Conservation (phyloP, 2,888 invertebrate genomes). For the Lissonota sp. region DNA sequence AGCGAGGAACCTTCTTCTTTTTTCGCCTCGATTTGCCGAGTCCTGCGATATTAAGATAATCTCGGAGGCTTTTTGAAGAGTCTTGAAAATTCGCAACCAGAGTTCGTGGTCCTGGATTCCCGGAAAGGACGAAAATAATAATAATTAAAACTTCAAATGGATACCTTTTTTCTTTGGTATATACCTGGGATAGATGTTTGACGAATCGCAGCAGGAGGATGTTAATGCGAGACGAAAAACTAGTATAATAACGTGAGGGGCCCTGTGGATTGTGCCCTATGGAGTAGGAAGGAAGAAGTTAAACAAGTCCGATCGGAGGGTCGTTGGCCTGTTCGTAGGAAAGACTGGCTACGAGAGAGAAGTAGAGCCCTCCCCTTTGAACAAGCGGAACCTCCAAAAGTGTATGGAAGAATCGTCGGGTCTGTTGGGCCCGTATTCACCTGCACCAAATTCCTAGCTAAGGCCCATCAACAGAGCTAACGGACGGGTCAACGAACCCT, state of each 20-base stretch:
- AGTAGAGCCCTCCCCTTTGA: conserved; percentile 66
- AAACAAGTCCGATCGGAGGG: conserved; percentile 59
- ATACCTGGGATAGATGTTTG: too few species aligned
- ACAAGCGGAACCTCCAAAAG: conserved; percentile 9
- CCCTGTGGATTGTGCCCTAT: background rate
- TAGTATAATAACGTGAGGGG: too few species aligned
- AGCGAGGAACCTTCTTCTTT: background rate
- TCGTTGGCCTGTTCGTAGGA: conserved; percentile 74
- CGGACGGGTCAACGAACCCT: conserved; percentile 76
- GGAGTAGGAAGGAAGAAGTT: conserved; percentile 25
- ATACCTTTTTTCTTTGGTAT: conserved; percentile 1
- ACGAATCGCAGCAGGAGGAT: too few species aligned
- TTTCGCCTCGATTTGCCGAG: background rate
- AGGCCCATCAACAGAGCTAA: conserved; percentile 66
- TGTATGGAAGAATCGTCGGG: conserved; percentile 27
- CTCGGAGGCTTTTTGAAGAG: background rate
- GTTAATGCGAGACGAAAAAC: too few species aligned
- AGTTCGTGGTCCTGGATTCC: conserved; percentile 7
- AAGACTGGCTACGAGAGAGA: conserved; percentile 62
- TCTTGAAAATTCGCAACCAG: conserved; percentile 11
- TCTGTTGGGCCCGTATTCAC: conserved; percentile 73
- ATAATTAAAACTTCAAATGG: conserved; percentile 37
- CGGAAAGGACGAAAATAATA: conserved; percentile 33
- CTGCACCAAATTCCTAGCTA: conserved; percentile 83
- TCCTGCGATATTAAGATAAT: conserved; percentile 4